Evolutionary conservation across 2,888 invertebrate genomes (phyloP), one percentile per base, ranked within the genome.

Genomic region (Synergus itoensis): DNA sequence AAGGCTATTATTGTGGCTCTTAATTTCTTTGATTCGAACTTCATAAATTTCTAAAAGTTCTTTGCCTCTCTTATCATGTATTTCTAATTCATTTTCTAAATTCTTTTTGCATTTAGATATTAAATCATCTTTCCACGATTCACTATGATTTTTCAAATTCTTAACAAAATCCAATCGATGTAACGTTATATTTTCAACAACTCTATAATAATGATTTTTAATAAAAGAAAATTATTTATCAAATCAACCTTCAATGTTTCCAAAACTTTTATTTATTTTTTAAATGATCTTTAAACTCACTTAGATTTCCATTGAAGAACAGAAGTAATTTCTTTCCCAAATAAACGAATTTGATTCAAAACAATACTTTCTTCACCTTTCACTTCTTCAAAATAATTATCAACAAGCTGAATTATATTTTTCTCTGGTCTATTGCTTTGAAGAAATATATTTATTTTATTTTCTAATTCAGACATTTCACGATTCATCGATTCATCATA

Each of bases 21-120:
- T 40, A 9, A 87, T 81, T 78, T 87, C 86, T 14, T 77, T 67
- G 9, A 78, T 62, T 40, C 86, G 82, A 62, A 80, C 21, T 4
- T 81, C 80, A 76, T 84, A 84, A 65, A 80, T 48, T 28, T 77
- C 16, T 36, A 67, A 78, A 4, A 87, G 80, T 18, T 81, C 77
- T 65, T 83, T 77, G 0, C 79, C 80, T 73, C 78, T 78, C 16
- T 82, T 64, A 8, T 76, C 79, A 76, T 80, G 57, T 7, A 41
- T 41, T n/a, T 81, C 40, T 41, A 85, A 57, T 75, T 84, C 81
- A 12, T 43, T 40, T 53, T 83, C 78, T 0, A 84, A 63, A 41
- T 69, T 45, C 12, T 60, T 40, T 7, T 79, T 64, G 2, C 79
- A 76, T 36, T 84, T 75, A 1, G 62, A 14, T 9, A 82, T 62